These are phyloP conservation scores for Phenganax marumi DNA, from an alignment of 92 coral and sea anemone species.

Conservation along the genomic window DNA sequence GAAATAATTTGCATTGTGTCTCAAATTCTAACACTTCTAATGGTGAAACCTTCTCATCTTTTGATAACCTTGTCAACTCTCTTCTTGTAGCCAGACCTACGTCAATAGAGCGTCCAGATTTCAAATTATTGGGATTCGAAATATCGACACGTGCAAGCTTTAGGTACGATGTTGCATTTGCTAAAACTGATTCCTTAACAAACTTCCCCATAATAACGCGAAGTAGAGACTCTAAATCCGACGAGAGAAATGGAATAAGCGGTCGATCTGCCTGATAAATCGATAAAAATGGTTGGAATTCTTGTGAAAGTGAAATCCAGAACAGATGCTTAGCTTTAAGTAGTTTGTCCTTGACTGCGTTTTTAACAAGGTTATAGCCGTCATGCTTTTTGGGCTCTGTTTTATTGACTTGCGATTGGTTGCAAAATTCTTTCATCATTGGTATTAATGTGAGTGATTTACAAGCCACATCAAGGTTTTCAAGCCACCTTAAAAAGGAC, in stretches of 20 bases:
- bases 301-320: conserved; percentile 68
- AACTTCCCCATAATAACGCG: conserved; percentile 62
- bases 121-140: background rate
- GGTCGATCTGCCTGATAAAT: conserved; percentile 58
- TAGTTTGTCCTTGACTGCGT: conserved; percentile 58
- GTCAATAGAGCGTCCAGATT: background rate
- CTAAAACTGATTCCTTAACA: conserved; percentile 45
- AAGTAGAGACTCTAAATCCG: conserved; percentile 57
- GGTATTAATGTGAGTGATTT: conserved; percentile 62
- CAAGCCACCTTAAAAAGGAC: conserved; percentile 65
- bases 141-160: conserved; percentile 61
- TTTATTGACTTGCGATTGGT: conserved; percentile 56
- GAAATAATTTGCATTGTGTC: background rate
- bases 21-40: no score
- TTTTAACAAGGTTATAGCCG: conserved; percentile 56
- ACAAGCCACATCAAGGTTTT: conserved; percentile 63
- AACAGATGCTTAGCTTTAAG: conserved; percentile 67
- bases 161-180: conserved; percentile 48
- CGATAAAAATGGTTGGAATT: conserved; percentile 63
- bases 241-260: conserved; percentile 61
- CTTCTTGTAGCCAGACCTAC: background rate
- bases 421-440: conserved; percentile 56
- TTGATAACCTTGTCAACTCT: background rate
- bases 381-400: conserved; percentile 71
- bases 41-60: no score